Evolutionary conservation across 2,888 invertebrate genomes (phyloP).

Genomic region (Tinea trinotella): DNA sequence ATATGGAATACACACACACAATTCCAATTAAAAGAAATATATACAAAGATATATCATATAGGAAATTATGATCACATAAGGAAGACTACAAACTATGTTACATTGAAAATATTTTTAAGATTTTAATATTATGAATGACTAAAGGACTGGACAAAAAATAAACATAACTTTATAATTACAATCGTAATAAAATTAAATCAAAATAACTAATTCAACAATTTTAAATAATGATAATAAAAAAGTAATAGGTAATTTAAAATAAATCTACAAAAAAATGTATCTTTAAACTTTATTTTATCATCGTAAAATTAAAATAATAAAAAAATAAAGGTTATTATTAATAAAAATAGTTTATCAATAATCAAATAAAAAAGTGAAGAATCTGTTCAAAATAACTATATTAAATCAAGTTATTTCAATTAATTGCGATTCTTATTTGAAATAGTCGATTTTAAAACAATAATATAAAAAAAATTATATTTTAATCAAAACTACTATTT

Average conservation of each 20-base stretch:
- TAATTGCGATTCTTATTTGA: too few relatives aligned
- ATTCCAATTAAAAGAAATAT: not conserved
- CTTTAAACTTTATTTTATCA: too few relatives aligned
- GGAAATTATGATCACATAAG: slow-evolving; percentile 4
- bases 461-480: too few relatives aligned
- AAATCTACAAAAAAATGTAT: too few relatives aligned
- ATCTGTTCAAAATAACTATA: too few relatives aligned
- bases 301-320: too few relatives aligned
- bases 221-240: not conserved
- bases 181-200: not conserved
- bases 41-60: not conserved
- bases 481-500: not conserved
- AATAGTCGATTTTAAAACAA: not conserved
- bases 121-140: not conserved
- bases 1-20: slow-evolving; percentile 7
- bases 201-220: not conserved
- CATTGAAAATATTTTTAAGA: not conserved
- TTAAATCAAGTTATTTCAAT: too few relatives aligned
- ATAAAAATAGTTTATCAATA: too few relatives aligned
- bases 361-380: too few relatives aligned
- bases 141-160: not conserved
- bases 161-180: too few relatives aligned
- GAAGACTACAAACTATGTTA: not conserved
- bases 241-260: not conserved
- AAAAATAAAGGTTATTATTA: too few relatives aligned